These are phyloP conservation scores for Octodon degus DNA, from an alignment of 2,113 vertebrate species.

Conservation along the genomic window DNA sequence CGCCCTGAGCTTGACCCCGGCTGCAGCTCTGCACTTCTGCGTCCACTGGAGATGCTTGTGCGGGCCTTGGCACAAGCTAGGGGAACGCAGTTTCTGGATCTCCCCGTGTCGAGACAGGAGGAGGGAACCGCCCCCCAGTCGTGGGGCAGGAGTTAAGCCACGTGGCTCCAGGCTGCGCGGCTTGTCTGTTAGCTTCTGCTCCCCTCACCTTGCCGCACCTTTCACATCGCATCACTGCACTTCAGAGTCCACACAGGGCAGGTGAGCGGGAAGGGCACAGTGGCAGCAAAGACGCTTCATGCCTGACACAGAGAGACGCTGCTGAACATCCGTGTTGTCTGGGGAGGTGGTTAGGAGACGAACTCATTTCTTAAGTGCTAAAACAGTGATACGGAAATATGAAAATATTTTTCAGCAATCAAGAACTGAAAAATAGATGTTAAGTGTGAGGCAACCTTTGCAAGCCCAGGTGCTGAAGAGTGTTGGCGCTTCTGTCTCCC, in stretches of 20 bases:
- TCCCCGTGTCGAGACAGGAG: not conserved
- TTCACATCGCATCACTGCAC: not conserved
- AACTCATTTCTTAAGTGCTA: not conserved
- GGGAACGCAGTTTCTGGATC: not conserved
- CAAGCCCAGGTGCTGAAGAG: not conserved
- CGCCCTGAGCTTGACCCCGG: not conserved
- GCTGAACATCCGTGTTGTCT: not conserved
- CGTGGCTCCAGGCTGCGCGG: not conserved
- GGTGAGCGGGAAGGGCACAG: not conserved
- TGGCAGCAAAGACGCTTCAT: not conserved
- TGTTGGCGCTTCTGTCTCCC: not conserved
- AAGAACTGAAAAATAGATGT: conserved; percentile 19
- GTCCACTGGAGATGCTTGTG: not conserved
- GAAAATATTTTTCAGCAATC: not conserved
- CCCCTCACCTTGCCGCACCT: not conserved
- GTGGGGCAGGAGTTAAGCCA: not conserved
- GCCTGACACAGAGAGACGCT: not conserved
- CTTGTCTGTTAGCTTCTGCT: not conserved
- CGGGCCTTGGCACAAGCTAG: not conserved
- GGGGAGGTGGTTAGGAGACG: not conserved
- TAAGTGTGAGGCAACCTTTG: not conserved
- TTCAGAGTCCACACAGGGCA: not conserved
- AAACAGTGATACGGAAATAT: not conserved
- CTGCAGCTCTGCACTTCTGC: not conserved
- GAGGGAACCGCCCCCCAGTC: not conserved